Percentiles rank a stretch among this genome's conserved stretches.
Evolutionary conservation across 2,888 invertebrate genomes (phyloP).

Genomic region (Pogonocherus hispidulus): DNA sequence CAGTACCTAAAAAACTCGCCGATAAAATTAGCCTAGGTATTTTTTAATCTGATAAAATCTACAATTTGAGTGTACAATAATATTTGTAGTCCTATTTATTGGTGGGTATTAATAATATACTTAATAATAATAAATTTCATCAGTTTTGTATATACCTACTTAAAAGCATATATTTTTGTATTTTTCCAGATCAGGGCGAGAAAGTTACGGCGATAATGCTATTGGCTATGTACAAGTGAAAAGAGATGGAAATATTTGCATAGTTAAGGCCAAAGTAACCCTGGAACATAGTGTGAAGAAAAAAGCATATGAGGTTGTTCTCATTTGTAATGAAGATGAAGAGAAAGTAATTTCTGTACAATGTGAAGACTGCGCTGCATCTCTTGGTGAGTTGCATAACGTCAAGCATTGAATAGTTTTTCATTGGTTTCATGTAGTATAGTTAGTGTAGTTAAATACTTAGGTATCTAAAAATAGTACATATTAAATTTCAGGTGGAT

Average conservation of each 20-base stretch:
- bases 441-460: neutral
- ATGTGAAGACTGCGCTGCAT: slow-evolving; percentile 12
- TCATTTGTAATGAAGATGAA: slow-evolving; percentile 3
- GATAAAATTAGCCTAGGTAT: too few relatives aligned
- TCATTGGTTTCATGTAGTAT: neutral
- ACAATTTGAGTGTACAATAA: too few relatives aligned
- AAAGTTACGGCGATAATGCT: slow-evolving; percentile 26
- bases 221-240: slow-evolving; percentile 24
- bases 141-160: too few relatives aligned
- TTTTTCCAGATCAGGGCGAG: slow-evolving; percentile 13
- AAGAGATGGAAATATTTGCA: slow-evolving; percentile 6
- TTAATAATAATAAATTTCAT: too few relatives aligned
- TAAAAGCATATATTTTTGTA: neutral
- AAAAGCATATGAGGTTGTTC: neutral
- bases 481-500: neutral
- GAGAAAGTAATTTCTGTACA: neutral
- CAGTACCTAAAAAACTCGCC: too few relatives aligned
- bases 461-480: neutral
- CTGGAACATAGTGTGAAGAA: slow-evolving; percentile 7
- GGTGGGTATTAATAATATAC: too few relatives aligned
- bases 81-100: too few relatives aligned
- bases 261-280: slow-evolving; percentile 8
- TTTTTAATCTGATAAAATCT: too few relatives aligned
- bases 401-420: neutral
- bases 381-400: neutral